Conservation (phyloP, 2,888 invertebrate species). For the Neelides folsomi region DNA sequence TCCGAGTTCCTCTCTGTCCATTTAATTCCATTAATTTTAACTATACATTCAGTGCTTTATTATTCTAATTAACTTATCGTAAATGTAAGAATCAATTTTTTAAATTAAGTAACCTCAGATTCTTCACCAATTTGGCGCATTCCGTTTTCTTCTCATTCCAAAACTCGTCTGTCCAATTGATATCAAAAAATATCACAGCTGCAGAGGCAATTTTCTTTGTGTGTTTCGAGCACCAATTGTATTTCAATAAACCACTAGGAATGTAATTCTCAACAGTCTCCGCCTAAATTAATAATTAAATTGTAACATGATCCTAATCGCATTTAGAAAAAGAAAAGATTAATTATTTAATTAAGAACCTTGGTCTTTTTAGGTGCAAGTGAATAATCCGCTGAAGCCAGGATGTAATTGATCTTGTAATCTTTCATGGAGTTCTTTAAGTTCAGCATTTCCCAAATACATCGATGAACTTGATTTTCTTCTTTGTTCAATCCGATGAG, state of each 20-base stretch:
- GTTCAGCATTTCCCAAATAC: slow-evolving; percentile 85
- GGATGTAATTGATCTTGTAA: slow-evolving; percentile 67
- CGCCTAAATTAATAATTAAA: slow-evolving; percentile 10
- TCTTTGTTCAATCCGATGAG: slow-evolving; percentile 74
- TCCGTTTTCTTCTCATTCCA: slow-evolving; percentile 94
- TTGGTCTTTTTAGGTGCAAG: slow-evolving; percentile 74
- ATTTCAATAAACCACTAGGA: slow-evolving; percentile 83
- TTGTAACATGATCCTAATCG: not conserved
- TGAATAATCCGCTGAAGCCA: slow-evolving; percentile 66
- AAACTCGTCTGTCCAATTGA: slow-evolving; percentile 89
- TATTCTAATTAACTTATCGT: too few relatives aligned
- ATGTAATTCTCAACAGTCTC: slow-evolving; percentile 66
- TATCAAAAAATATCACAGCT: slow-evolving; percentile 85
- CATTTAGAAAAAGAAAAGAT: not conserved
- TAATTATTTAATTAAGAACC: slow-evolving; percentile 33
- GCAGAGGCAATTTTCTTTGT: slow-evolving; percentile 78
- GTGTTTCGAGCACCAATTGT: slow-evolving; percentile 91
- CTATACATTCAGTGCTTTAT: too few relatives aligned
- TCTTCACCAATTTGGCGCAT: slow-evolving; percentile 75
- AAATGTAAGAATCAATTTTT: not conserved
- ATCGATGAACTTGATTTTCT: slow-evolving; percentile 73
- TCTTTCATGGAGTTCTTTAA: slow-evolving; percentile 63
- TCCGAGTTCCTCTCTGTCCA: slow-evolving; percentile 11
- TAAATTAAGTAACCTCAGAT: slow-evolving; percentile 38
- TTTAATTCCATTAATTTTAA: too few relatives aligned